Percentiles rank a stretch among this genome's conserved stretches.
phyloP scores from a whole-genome alignment of 2,113 vertebrate genomes.

The Ochotona curzoniae region DNA sequence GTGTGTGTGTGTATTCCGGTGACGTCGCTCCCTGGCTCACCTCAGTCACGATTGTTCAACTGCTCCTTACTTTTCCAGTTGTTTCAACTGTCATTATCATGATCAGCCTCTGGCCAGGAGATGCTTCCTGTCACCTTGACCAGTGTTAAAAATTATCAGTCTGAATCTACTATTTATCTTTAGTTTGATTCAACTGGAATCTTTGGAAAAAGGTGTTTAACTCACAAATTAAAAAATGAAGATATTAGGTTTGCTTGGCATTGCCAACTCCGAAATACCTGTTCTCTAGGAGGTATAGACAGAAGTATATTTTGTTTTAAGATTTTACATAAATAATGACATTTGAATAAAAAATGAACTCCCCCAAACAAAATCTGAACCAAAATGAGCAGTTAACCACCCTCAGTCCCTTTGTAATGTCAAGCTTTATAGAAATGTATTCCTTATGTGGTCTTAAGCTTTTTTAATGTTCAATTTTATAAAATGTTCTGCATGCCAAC shows the following conservation, averaged over 20 bases:
- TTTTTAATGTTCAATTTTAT: constrained; percentile 73
- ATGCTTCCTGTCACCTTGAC: background rate
- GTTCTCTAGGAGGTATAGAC: constrained; percentile 29
- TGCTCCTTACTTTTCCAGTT: constrained; percentile 13
- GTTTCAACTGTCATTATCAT: constrained; percentile 24
- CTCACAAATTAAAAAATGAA: constrained; percentile 34
- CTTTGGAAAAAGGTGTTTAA: constrained; percentile 25
- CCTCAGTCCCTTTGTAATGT: constrained; percentile 58
- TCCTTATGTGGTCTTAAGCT: constrained; percentile 65
- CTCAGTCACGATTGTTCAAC: constrained; percentile 3
- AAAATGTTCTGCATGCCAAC: constrained; percentile 74
- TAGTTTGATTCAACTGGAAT: constrained; percentile 29
- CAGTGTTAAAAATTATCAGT: constrained; percentile 46
- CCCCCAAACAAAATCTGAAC: constrained; percentile 62
- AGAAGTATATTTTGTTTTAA: constrained; percentile 57
- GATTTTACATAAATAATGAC: constrained; percentile 41
- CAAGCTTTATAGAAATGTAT: constrained; percentile 71
- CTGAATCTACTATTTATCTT: constrained; percentile 53
- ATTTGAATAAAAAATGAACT: constrained; percentile 57
- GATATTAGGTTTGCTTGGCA: background rate
- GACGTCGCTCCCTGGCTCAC: constrained; percentile 18
- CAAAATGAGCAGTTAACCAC: constrained; percentile 49
- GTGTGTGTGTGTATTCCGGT: background rate
- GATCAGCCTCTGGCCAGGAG: constrained; percentile 18
- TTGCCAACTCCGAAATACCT: constrained; percentile 1